phyloP scores from a whole-genome alignment of 2,797 vertebrate species.

The Cyclopterus lumpus region DNA sequence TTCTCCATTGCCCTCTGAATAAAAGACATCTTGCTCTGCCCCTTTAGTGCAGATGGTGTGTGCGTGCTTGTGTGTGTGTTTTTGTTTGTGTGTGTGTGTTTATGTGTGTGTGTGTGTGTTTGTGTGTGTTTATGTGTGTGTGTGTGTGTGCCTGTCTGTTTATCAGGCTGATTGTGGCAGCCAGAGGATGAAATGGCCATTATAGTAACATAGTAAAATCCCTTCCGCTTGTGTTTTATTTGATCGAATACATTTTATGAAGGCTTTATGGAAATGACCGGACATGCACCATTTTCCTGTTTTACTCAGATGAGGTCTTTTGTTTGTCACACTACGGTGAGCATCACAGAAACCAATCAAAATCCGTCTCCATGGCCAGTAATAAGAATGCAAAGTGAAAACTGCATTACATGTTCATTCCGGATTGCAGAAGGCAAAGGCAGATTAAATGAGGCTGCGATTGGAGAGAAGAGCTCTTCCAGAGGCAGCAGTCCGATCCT shows the following conservation, averaged over 20 bases:
- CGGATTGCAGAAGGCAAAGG: constrained; percentile 50
- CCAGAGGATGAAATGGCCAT: constrained; percentile 54
- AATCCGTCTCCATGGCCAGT: constrained; percentile 43
- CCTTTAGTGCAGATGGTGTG: constrained; percentile 9
- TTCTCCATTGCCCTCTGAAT: constrained; percentile 47
- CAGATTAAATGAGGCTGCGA: constrained; percentile 63
- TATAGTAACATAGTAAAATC: constrained; percentile 53
- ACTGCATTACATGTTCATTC: constrained; percentile 54
- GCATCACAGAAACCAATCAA: constrained; percentile 59
- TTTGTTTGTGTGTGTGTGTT: neutral
- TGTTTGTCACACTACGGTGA: constrained; percentile 58
- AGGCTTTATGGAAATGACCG: constrained; percentile 65
- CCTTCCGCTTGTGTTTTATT: constrained; percentile 60
- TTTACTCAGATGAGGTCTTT: constrained; percentile 55
- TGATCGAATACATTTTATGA: constrained; percentile 69
- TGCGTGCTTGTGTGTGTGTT: constrained; percentile 1
- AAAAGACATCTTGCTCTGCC: constrained; percentile 38
- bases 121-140: neutral
- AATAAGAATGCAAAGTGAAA: constrained; percentile 63
- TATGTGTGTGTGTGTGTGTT: constrained; percentile 3
- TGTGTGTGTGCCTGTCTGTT: constrained; percentile 21
- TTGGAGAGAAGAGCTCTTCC: constrained; percentile 66
- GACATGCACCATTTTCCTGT: constrained; percentile 58
- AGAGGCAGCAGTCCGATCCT: constrained; percentile 54
- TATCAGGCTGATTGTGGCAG: constrained; percentile 23